Evolutionary conservation across 2,888 invertebrate species (phyloP).

Genomic region (Terebella lapidaria): DNA sequence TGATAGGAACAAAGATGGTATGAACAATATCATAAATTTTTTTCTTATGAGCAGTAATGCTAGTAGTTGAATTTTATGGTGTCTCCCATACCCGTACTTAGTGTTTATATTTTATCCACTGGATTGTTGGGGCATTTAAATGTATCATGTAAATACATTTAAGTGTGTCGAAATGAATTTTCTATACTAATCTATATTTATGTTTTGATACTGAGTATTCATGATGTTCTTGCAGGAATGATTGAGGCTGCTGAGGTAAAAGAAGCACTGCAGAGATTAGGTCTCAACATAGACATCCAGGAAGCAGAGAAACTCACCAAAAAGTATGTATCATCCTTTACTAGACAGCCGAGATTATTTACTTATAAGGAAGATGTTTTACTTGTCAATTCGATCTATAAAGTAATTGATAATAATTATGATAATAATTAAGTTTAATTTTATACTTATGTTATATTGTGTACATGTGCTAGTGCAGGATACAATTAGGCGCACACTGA

Average conservation of each 20-base stretch:
- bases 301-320: constrained; percentile 83
- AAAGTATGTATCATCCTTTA: constrained; percentile 65
- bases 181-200: neutral
- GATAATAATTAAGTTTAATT: too few relatives aligned
- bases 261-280: constrained; percentile 82
- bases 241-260: constrained; percentile 76
- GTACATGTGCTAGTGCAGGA: too few relatives aligned
- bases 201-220: neutral
- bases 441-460: too few relatives aligned
- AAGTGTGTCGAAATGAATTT: neutral
- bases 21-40: constrained; percentile 36
- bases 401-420: too few relatives aligned
- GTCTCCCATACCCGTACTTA: neutral
- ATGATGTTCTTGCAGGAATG: constrained; percentile 29
- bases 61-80: neutral
- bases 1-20: constrained; percentile 92
- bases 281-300: constrained; percentile 73
- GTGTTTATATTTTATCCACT: neutral
- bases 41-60: neutral
- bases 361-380: neutral
- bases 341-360: too few relatives aligned
- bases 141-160: neutral
- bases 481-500: too few relatives aligned
- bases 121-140: neutral
- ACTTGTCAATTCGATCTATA: neutral